Evolutionary conservation across 2,113 vertebrate species (phyloP), one percentile per base, ranked within the genome.

Genomic region (Bothrops jararaca): DNA sequence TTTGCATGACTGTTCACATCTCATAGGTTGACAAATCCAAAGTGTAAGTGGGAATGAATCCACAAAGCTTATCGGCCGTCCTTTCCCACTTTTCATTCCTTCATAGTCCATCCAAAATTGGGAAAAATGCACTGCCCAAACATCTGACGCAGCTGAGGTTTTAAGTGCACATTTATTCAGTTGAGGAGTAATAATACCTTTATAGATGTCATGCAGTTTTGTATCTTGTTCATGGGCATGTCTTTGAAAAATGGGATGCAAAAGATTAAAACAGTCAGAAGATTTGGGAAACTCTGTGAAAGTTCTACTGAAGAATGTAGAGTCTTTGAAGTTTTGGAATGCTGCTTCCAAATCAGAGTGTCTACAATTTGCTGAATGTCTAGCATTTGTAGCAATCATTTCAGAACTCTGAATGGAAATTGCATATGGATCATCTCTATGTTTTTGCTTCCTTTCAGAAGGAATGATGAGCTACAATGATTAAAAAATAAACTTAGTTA

Each of bases 51-150:
- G 99, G 92, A 99, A 99, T 13, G 99, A 98, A 95, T 99, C 99
- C 86, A 99, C 98, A 89, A 99, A 99, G 54, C 97, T 98, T 95
- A 99, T 3, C 0, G 99, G 99, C 9, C 99, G 96, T 15, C 99
- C 99, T 94, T 98, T 98, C 3, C 99, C 98, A 48, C 98, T 98
- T 22, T 98, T 98, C 0, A 95, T 98, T 89, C 98, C 99, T 96
- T 99, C 99, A 0, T 98, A 99, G 97, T 99, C 99, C 94, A 99
- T 97, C 99, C 99, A 99, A 97, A 99, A 99, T 93, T 99, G 99
- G 56, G 99, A 98, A 95, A 99, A 99, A 95, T 99, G 98, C 90
- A 99, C 90, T 0, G 98, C 98, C 99, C 99, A 99, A 92, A 99
- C 97, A 97, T 99, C 99, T 0, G 97, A 97, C 92, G 98, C 98